A percentile compares a stretch with the other conserved stretches of the same genome.
These are phyloP conservation scores for Acanthurus leucopareius DNA, from an alignment of 2,797 vertebrate genomes.

Conservation along the genomic window DNA sequence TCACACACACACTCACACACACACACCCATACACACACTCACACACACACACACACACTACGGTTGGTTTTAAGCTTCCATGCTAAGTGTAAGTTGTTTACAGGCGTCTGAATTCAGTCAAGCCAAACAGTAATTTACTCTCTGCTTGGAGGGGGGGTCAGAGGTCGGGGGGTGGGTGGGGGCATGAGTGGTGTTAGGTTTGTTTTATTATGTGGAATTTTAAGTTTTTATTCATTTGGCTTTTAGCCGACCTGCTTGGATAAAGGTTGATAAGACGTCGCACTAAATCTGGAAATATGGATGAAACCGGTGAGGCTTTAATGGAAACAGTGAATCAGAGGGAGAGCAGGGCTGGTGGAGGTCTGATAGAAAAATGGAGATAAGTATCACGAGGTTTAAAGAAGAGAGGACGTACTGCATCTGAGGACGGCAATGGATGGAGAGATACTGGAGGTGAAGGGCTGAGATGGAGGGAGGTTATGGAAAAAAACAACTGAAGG, in stretches of 20 bases:
- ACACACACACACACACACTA: background rate
- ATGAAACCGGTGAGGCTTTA: background rate
- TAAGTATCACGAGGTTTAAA: background rate
- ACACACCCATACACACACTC: background rate
- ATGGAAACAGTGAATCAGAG: background rate
- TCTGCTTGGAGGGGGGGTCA: background rate
- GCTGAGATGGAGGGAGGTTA: background rate
- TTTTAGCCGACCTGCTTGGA: background rate
- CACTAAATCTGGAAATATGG: background rate
- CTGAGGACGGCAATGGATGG: background rate
- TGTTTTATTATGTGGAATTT: background rate
- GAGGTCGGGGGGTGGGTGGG: background rate
- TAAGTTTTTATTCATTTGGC: constrained; percentile 4
- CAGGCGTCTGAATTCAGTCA: constrained; percentile 1
- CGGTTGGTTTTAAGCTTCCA: background rate
- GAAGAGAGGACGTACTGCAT: background rate
- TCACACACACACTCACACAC: background rate
- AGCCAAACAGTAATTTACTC: background rate
- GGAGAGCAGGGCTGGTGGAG: too few species aligned
- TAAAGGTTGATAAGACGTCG: background rate
- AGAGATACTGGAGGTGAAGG: background rate
- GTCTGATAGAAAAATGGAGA: background rate
- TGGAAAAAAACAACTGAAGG: background rate
- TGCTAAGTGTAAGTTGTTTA: constrained; percentile 16
- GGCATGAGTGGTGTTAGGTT: background rate